Evolutionary conservation across 1,140 invertebrate species (phyloP), one percentile per base, ranked within the genome.

Genomic region (Pygmarrhopalites habei): DNA sequence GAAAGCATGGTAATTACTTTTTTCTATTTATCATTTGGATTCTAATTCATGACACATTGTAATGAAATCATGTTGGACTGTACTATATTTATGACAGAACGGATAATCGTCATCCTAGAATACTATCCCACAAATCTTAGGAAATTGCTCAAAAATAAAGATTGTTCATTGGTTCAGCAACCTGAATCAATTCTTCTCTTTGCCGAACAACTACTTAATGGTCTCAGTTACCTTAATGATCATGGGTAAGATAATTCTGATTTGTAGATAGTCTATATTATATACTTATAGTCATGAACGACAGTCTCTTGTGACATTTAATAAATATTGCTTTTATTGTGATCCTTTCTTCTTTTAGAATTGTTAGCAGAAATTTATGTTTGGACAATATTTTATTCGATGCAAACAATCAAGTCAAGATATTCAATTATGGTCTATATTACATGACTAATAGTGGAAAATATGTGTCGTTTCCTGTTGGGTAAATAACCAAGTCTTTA

Each of bases 361-460:
- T 96, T 49, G 85, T 86, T 12, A 87, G 90, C 73, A 82, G 89
- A 67, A 88, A 87, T 76, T 76, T 98, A 23, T 84, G 83, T 65
- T 84, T 87, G 59, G 85, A 90, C 65, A 93, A 92, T 77, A 88
- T 98, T 69, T 77, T 94, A 12, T 74, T 95, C 17, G 85, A 88
- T 74, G 78, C 78, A 41, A 76, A 82, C 70, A 82, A 82, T 35
- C 80, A 84, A 72, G 84, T 92, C 0, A 92, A 95, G 74, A 73
- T 98, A 29, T 91, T 90, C 70, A 93, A 95, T 77, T 96, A 90
- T 81, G 95, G 93, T 12, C 76, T 95, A 56, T 92, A 88, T 78
- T 86, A 90, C 73, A 94, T 96, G 86, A 95, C 92, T 23, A 85
- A 87, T 72, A 78, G 79, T 73, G 91, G 90, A 49, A 82, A 82